These are phyloP conservation scores for Cossypha niveicapilla DNA, from an alignment of 2,797 vertebrate genomes.

Conservation along the genomic window DNA sequence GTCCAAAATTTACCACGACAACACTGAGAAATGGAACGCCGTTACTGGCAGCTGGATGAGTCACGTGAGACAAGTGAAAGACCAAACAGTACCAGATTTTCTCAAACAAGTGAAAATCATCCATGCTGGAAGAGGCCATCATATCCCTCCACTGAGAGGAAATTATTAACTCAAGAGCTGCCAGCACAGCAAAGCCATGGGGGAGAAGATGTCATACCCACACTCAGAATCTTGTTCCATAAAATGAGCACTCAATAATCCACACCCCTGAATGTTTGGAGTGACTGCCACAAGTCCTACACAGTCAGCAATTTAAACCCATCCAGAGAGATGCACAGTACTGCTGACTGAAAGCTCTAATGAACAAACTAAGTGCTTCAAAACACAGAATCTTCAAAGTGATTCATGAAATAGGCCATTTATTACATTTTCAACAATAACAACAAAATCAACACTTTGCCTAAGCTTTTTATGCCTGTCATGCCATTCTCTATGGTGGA, in stretches of 20 bases:
- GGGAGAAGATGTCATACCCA: background rate
- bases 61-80: constrained; percentile 5
- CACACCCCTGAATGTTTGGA: background rate
- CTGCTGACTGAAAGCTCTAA: background rate
- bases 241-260: fast-evolving
- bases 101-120: constrained; percentile 52
- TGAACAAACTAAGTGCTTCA: background rate
- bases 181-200: background rate
- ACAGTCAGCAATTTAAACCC: background rate
- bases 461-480: background rate
- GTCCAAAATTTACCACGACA: constrained; percentile 61
- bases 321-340: background rate
- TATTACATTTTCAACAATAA: background rate
- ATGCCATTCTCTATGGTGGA: background rate
- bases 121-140: background rate
- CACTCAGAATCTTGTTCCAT: background rate
- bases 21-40: constrained; percentile 38
- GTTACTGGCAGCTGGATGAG: constrained; percentile 46
- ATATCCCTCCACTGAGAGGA: background rate
- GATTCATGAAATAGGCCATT: background rate
- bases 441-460: background rate
- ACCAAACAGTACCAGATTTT: constrained; percentile 45
- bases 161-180: constrained; percentile 23
- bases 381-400: background rate
- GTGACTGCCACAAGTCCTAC: background rate